A percentile compares a stretch with the other conserved stretches of the same genome.
These are phyloP conservation scores for Brachyrhaphis roseni DNA, from an alignment of 2,797 vertebrate genomes.

Conservation along the genomic window DNA sequence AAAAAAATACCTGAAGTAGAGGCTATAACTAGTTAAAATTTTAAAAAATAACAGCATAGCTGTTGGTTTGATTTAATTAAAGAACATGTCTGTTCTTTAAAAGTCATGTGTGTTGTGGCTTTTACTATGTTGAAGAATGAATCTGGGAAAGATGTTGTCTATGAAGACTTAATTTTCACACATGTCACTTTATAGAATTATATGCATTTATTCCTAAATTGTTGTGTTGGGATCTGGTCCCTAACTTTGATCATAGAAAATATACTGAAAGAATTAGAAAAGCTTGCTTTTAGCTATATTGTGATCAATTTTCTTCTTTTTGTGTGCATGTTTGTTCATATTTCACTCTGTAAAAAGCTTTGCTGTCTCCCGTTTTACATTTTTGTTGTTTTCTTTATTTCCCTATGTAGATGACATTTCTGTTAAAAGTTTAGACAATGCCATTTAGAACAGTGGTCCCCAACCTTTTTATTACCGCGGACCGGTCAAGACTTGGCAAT, in stretches of 20 bases:
- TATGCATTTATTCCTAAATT: not conserved
- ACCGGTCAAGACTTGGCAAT: too few species aligned
- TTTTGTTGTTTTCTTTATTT: not conserved
- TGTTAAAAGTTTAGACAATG: not conserved
- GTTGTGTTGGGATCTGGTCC: not conserved
- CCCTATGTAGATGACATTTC: not conserved
- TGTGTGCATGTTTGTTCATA: not conserved
- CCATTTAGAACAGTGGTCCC: not conserved
- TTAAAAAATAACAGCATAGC: not conserved
- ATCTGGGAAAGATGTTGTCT: not conserved
- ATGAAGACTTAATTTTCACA: not conserved
- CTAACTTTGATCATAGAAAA: not conserved
- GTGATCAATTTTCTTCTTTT: not conserved
- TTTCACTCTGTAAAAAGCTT: not conserved
- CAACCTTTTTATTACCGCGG: too few species aligned
- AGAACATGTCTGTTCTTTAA: not conserved
- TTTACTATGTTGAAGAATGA: not conserved
- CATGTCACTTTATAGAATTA: not conserved
- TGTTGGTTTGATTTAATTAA: not conserved
- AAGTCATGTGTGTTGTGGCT: not conserved
- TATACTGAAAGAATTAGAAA: not conserved
- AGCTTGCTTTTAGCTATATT: not conserved
- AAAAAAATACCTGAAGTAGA: not conserved
- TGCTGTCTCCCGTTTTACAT: not conserved
- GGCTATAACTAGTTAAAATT: not conserved